These are phyloP conservation scores for Telmatochromis sp. DNA, from an alignment of 2,113 vertebrate genomes.

Conservation along the genomic window DNA sequence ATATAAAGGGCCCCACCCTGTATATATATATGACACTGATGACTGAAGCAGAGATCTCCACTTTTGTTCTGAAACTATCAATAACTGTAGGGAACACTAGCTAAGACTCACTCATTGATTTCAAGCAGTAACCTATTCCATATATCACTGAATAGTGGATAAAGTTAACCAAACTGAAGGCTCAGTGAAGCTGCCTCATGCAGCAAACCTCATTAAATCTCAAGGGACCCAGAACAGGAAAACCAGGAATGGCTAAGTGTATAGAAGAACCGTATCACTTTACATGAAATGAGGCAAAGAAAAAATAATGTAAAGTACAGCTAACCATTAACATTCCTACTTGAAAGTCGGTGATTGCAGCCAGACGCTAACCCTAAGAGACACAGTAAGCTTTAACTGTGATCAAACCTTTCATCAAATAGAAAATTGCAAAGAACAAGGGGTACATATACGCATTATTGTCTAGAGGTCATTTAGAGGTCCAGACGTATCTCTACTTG, in stretches of 20 bases:
- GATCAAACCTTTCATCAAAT: background rate
- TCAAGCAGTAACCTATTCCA: slow-evolving; percentile 13
- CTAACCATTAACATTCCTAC: background rate
- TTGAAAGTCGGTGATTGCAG: background rate
- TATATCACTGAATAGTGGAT: slow-evolving; percentile 19
- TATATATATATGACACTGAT: background rate
- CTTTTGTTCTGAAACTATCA: slow-evolving; percentile 9
- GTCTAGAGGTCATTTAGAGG: background rate
- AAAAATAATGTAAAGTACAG: background rate
- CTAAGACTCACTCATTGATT: slow-evolving; percentile 42
- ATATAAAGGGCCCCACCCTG: too few species aligned
- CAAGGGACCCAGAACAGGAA: background rate
- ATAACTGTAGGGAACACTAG: slow-evolving; percentile 27
- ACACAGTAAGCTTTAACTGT: background rate
- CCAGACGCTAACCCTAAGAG: background rate
- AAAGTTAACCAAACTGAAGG: slow-evolving; percentile 40
- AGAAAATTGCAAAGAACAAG: background rate
- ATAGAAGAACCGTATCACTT: background rate
- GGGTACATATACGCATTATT: background rate
- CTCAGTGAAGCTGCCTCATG: background rate
- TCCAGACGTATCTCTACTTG: background rate
- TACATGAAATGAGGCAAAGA: background rate
- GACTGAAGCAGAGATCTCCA: background rate
- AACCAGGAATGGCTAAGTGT: background rate
- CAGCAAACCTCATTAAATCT: slow-evolving; percentile 20